These are phyloP conservation scores for Tetrao urogallus DNA, from an alignment of 2,113 vertebrate species.

Conservation along the genomic window DNA sequence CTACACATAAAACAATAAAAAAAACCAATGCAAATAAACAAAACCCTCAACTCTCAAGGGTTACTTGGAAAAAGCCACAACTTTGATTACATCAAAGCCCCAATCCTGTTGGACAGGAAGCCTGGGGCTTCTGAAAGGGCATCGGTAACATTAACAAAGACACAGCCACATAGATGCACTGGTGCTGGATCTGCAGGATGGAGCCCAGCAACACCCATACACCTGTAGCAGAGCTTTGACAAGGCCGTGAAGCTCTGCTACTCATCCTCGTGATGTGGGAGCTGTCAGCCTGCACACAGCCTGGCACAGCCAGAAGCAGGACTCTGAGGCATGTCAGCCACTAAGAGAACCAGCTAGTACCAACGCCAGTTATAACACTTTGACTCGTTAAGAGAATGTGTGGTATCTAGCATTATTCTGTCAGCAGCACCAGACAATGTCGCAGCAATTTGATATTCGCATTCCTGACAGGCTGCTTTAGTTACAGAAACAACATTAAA, in stretches of 20 bases:
- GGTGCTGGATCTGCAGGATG: not conserved
- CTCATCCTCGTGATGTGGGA: not conserved
- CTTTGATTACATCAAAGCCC: not conserved
- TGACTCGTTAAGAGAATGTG: not conserved
- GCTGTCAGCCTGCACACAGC: not conserved
- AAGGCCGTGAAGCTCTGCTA: not conserved
- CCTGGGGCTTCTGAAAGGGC: not conserved
- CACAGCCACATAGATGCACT: not conserved
- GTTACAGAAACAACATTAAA: slow-evolving; percentile 47
- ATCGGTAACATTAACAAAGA: not conserved
- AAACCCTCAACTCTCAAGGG: not conserved
- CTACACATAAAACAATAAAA: fast-evolving
- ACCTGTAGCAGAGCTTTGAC: slow-evolving; percentile 18
- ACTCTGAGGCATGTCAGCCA: not conserved
- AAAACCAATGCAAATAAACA: not conserved
- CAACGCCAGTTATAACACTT: not conserved
- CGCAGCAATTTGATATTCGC: not conserved
- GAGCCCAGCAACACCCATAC: not conserved
- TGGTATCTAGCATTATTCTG: not conserved
- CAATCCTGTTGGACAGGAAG: not conserved
- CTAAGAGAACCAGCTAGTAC: not conserved
- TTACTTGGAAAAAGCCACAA: not conserved
- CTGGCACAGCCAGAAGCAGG: not conserved
- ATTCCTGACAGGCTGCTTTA: not conserved
- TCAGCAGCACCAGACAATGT: slow-evolving; percentile 36